Base-by-base conservation (phyloP, 37 sponge, comb jelly and placozoan species). In the Petrosia ficiformis region DNA sequence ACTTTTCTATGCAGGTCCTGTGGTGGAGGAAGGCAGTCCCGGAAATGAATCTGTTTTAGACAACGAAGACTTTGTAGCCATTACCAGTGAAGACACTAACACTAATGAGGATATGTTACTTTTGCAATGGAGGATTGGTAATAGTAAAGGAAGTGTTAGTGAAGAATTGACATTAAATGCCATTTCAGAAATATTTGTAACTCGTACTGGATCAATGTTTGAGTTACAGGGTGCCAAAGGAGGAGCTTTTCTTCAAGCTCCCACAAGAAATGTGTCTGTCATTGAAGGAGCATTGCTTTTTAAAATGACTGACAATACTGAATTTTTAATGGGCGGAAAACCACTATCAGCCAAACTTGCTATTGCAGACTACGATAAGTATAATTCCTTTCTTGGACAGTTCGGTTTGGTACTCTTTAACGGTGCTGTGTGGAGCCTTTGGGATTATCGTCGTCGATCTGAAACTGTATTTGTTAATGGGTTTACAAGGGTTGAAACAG, bases 1-100 rank as follows among this genome's bases (percentile, higher is more conserved):
- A 0, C 48, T 83, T 2, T 83, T 83, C 71, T 83, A 83, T 83
- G 76, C 83, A 40, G 83, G 83, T 22, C 83, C 83, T 2, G 35
- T 68, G 28, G 54, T 48, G 16, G 54, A 48, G 14, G 16, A 10
- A 19, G 10, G 14, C 16, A 10, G 54, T 48, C 14, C 14, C 54
- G 16, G 54, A 19, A 16, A 48, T 48, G 14, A 16, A 48, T 19
- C 14, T 16, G 16, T 10, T 48, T 16, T 48, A 10, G 16, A 10
- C 16, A 16, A 48, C 16, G 54, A 10, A 19, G 54, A 48, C 54
- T 48, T 19, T 48, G 16, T 48, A 48, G 54, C 54, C 14, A 48
- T 48, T 48, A 48, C 54, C 14, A 16, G 14, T 48, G 16, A 10
- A 48, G 16, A 10, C 54, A 48, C 10, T 48, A 48, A 48, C 54